A percentile compares a stretch with the other conserved stretches of the same genome.
Evolutionary conservation across 2,888 invertebrate species (phyloP).

Genomic region (Drosophila hamatofila): DNA sequence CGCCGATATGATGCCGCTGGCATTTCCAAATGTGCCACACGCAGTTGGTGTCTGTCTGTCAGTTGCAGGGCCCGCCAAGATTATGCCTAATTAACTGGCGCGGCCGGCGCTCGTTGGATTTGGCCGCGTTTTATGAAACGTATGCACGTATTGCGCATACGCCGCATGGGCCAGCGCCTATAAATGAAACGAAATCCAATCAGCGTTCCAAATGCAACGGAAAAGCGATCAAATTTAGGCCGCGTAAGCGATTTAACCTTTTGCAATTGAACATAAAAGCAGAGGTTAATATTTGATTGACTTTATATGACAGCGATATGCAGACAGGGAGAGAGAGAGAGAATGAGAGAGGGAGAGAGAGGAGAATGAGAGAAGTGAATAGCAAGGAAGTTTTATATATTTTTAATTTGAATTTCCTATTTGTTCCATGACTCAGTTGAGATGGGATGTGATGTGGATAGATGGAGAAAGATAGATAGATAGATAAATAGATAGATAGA

Average conservation of each 20-base stretch:
- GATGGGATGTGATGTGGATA: too few species aligned
- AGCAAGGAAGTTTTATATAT: too few species aligned
- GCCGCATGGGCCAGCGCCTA: constrained; percentile 23
- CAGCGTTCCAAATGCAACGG: too few species aligned
- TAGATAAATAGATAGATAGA: too few species aligned
- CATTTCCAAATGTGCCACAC: constrained; percentile 28
- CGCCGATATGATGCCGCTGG: constrained; percentile 24
- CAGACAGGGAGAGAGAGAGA: too few species aligned
- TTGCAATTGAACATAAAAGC: neutral
- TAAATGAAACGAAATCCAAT: neutral
- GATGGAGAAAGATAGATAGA: too few species aligned
- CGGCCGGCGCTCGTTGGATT: constrained; percentile 25
- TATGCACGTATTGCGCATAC: constrained; percentile 33
- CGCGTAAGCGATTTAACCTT: neutral
- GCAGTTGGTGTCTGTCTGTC: constrained; percentile 31
- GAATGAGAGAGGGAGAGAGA: too few species aligned
- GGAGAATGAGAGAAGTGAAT: too few species aligned
- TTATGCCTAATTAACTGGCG: constrained; percentile 57
- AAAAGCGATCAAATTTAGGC: too few species aligned
- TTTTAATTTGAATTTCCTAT: too few species aligned
- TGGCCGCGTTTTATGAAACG: constrained; percentile 1
- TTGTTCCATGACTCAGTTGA: too few species aligned
- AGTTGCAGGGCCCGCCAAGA: constrained; percentile 50
- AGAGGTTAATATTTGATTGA: too few species aligned
- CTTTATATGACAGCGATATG: neutral